Percentiles rank a stretch among this genome's conserved stretches.
These are phyloP conservation scores for Zalophus californianus DNA, from an alignment of 2,797 vertebrate species.

Conservation along the genomic window DNA sequence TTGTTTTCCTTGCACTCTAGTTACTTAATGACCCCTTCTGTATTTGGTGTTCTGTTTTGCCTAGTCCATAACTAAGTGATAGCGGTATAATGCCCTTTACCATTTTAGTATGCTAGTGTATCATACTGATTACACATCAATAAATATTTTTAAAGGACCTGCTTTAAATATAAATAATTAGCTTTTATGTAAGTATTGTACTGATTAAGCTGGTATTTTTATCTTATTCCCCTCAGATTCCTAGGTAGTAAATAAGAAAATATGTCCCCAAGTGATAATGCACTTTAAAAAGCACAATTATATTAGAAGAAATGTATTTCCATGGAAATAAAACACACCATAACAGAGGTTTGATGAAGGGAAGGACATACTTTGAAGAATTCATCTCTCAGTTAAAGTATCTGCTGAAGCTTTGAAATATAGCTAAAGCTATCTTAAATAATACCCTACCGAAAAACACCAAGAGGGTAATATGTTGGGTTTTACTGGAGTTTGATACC, in stretches of 20 bases:
- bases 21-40: not conserved
- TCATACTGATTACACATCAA: constrained; percentile 1
- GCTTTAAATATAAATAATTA: constrained; percentile 47
- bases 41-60: not conserved
- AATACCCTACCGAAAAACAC: constrained; percentile 20
- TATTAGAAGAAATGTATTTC: constrained; percentile 15
- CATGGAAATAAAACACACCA: not conserved
- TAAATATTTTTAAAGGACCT: not conserved
- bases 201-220: constrained; percentile 16
- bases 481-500: constrained; percentile 77
- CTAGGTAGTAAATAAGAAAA: constrained; percentile 47
- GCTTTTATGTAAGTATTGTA: not conserved
- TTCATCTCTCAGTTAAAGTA: constrained; percentile 12
- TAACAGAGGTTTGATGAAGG: not conserved
- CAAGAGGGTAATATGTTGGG: constrained; percentile 70
- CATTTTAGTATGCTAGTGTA: not conserved
- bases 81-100: not conserved
- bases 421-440: constrained; percentile 33
- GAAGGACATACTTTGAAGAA: constrained; percentile 13
- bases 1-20: not conserved
- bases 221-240: not conserved
- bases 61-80: not conserved
- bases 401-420: constrained; percentile 23
- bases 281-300: constrained; percentile 28
- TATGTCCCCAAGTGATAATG: not conserved